Base-by-base conservation (phyloP, 2,888 invertebrate species). In the Cremastinae sp. region DNA sequence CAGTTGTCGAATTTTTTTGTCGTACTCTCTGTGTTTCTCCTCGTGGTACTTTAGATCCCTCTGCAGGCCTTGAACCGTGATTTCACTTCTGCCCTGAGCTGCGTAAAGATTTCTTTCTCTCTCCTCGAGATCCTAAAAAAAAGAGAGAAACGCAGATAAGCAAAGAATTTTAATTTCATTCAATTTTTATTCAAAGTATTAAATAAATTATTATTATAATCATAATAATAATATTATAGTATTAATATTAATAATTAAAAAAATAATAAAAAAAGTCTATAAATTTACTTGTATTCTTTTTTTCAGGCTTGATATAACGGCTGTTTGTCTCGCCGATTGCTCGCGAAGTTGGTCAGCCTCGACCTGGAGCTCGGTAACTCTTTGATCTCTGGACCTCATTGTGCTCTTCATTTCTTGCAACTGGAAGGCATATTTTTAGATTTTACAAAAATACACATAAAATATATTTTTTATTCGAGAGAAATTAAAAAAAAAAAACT, bases 251-350 rank as follows among this genome's bases (percentile, higher is more conserved):
- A n/a, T n/a, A n/a, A n/a, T n/a, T n/a, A n/a, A n/a, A n/a, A n/a
- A n/a, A 14, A 41, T 18, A 20, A 9, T 49, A 38, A 59, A 36
- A 8, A 43, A 22, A 28, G 61, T 34, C n/a, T 59, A 47, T 28
- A 28, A 5, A 64, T 73, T 58, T 70, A 91, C 91, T 87, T 91
- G 91, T 47, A 96, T 93, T 73, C 96, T 93, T 87, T 94, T 95
- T 86, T 95, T 94, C 59, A 96, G 91, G 0, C 96, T 96, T 1
- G 93, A 93, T 80, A 96, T 95, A 51, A 96, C 92, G 0, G 96
- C 94, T 83, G 94, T 95, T 88, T 96, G 96, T 41, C 96, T 91
- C 0, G 96, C 96, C 54, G 95, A 93, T 89, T 96, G 96, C 78
- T 96, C 95, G 5, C 94, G 92, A 14, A 95, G 90, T 85, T 95